Percentiles rank a stretch among this genome's conserved stretches.
Conservation (phyloP, 2,113 vertebrate species). For the Corvus hawaiiensis region DNA sequence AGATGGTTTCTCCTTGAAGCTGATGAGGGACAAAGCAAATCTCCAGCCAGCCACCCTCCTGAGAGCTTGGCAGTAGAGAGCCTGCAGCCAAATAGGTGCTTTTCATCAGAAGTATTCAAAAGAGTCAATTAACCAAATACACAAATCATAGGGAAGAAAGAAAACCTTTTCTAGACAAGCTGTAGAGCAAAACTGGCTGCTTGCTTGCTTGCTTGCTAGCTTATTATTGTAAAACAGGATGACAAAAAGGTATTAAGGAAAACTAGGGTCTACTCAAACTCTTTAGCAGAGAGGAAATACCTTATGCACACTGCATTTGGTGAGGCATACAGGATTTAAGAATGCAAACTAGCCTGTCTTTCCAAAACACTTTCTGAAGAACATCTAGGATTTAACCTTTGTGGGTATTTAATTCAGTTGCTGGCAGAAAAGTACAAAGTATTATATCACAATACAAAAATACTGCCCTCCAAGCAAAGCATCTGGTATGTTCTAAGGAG, state of each 20-base stretch:
- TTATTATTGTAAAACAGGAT: neutral
- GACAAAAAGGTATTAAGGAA: neutral
- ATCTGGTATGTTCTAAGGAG: neutral
- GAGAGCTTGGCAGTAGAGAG: neutral
- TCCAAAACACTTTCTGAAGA: neutral
- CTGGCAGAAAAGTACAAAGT: neutral
- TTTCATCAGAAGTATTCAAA: neutral
- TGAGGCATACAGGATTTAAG: neutral
- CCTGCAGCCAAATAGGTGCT: neutral
- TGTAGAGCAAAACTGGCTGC: neutral
- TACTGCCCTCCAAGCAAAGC: neutral
- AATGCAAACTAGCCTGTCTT: neutral
- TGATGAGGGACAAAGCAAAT: neutral
- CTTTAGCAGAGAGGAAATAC: neutral
- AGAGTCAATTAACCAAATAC: neutral
- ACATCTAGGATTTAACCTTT: neutral
- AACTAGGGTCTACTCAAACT: neutral
- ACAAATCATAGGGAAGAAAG: neutral
- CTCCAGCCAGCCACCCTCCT: neutral
- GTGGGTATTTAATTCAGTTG: neutral
- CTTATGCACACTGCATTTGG: neutral
- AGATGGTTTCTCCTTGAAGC: neutral
- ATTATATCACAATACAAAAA: neutral
- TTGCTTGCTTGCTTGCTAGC: neutral
- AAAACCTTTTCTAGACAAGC: neutral